phyloP scores from a whole-genome alignment of 2,113 vertebrate species.

The Oostethus manadensis region DNA sequence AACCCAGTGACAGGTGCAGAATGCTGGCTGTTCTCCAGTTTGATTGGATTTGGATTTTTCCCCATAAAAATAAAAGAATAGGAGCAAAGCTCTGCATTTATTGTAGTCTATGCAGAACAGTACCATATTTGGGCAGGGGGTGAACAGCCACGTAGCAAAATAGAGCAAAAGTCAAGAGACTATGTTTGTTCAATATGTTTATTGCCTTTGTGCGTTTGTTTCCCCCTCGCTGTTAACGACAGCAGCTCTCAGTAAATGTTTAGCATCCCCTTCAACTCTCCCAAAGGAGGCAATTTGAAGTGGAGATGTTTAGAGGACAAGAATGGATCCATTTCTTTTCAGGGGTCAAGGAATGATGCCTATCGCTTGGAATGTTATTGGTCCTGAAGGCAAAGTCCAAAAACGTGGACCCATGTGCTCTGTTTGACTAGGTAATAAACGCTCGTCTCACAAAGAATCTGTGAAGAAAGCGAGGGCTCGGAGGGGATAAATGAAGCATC shows the following conservation, averaged over 20 bases:
- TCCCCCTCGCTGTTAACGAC: no score
- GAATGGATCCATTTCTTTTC: conserved; percentile 57
- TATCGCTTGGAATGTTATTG: conserved; percentile 51
- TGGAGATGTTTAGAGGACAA: conserved; percentile 20
- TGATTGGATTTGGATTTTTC: no score
- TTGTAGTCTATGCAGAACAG: no score
- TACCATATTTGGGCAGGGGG: no score
- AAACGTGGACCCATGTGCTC: conserved; percentile 57
- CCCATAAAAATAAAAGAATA: no score
- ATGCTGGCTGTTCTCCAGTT: no score
- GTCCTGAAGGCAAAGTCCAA: conserved; percentile 53
- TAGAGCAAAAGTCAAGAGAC: no score
- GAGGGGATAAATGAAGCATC: conserved; percentile 51
- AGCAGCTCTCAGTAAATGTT: conserved; percentile 17
- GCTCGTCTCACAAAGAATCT: conserved; percentile 47
- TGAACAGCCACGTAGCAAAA: no score
- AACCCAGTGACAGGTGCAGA: no score
- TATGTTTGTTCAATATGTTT: no score
- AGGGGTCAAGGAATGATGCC: conserved; percentile 47
- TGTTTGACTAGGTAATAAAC: conserved; percentile 62
- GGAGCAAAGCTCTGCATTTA: no score
- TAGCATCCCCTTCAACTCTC: conserved; percentile 21
- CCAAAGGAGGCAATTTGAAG: conserved; percentile 20
- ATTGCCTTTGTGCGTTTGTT: no score
- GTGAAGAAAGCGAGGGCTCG: conserved; percentile 50